A percentile compares a stretch with the other conserved stretches of the same genome.
Evolutionary conservation across 1,140 invertebrate species (phyloP).

Genomic region (roundworm (Caenorhabditis elegans)): DNA sequence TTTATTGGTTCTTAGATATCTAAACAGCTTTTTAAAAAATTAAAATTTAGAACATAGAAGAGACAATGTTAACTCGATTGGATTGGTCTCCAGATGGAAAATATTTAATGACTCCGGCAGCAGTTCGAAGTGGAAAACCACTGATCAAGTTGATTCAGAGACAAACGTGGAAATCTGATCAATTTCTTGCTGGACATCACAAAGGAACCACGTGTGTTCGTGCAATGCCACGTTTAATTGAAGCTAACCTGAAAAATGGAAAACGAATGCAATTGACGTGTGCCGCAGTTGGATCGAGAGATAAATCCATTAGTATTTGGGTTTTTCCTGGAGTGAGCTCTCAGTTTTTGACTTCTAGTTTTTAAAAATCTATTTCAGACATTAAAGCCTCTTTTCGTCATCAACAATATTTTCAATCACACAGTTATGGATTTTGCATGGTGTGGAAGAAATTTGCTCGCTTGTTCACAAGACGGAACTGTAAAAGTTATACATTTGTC

Average conservation of each 20-base stretch:
- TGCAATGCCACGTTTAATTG: not conserved
- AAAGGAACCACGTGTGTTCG: conserved; percentile 9
- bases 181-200: conserved; percentile 1
- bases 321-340: not conserved
- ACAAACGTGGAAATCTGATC: conserved; percentile 77
- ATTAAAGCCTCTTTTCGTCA: not conserved
- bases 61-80: conserved; percentile 86
- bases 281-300: not conserved
- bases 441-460: not conserved
- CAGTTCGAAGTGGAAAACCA: conserved; percentile 85
- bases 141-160: conserved; percentile 79
- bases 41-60: conserved; percentile 77
- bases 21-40: not conserved
- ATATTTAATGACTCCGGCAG: conserved; percentile 91
- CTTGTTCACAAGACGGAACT: not conserved
- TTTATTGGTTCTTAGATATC: too few relatives aligned
- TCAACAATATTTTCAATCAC: not conserved
- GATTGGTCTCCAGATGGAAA: conserved; percentile 97
- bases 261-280: not conserved
- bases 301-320: conserved; percentile 13
- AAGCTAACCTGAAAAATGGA: not conserved
- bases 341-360: not conserved
- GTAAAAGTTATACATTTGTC: not conserved
- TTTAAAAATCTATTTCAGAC: not conserved
- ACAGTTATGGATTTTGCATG: conserved; percentile 9